Percentiles rank a stretch among this genome's conserved stretches.
These are phyloP conservation scores for Lordiphosa stackelbergi DNA, from an alignment of 1,140 invertebrate species.

Conservation along the genomic window DNA sequence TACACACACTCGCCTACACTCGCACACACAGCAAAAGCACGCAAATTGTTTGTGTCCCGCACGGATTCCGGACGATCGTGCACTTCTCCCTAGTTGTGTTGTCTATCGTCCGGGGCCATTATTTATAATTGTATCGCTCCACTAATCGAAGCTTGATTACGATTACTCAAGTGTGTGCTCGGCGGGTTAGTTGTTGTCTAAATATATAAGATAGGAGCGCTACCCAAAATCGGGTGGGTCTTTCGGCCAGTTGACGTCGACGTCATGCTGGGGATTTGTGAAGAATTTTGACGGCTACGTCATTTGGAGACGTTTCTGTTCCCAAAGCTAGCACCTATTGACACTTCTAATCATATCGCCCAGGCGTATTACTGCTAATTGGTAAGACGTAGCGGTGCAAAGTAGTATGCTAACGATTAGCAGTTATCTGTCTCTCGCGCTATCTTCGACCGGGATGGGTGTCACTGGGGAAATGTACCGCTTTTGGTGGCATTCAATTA, in stretches of 20 bases:
- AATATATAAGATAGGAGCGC: conserved; percentile 21
- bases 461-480: conserved; percentile 19
- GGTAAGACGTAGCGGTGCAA: conserved; percentile 37
- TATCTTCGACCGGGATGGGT: conserved; percentile 15
- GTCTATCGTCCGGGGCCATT: conserved; percentile 16
- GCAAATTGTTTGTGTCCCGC: conserved; percentile 1
- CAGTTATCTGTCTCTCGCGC: conserved; percentile 30
- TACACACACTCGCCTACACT: neutral
- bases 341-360: conserved; percentile 68
- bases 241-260: no score
- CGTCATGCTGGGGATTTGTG: neutral
- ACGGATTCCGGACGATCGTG: conserved; percentile 1
- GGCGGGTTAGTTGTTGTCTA: conserved; percentile 39
- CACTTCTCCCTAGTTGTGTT: conserved; percentile 24
- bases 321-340: conserved; percentile 52
- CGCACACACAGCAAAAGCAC: neutral
- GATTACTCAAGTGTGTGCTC: conserved; percentile 51
- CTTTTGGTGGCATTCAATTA: conserved; percentile 31
- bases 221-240: conserved; percentile 1
- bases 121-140: conserved; percentile 57
- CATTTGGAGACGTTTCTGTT: conserved; percentile 13
- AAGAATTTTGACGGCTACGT: conserved; percentile 17
- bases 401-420: conserved; percentile 46
- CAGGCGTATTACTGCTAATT: conserved; percentile 48
- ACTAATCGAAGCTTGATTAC: conserved; percentile 64